A percentile compares a stretch with the other conserved stretches of the same genome.
Conservation (phyloP, 2,797 vertebrate genomes). For the Odontamblyopus lacepedii region DNA sequence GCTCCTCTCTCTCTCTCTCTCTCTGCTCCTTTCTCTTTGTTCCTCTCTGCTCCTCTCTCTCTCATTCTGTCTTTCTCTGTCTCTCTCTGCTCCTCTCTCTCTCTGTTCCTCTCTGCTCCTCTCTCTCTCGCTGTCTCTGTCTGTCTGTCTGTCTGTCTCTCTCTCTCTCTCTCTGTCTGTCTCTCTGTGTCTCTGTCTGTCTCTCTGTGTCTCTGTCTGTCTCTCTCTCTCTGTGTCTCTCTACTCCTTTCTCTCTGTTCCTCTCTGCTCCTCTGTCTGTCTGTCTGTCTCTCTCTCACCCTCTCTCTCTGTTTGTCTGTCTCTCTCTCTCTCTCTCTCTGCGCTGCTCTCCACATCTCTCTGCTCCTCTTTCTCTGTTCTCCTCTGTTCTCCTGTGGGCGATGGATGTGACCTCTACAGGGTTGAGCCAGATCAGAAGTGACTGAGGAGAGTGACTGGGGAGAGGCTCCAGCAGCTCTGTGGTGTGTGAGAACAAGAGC, state of each 20-base stretch:
- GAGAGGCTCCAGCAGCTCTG: constrained; percentile 9
- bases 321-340: no score
- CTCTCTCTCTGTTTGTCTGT: no score
- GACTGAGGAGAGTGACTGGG: constrained; percentile 29
- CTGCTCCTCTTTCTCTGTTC: no score
- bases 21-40: not conserved
- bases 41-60: not conserved
- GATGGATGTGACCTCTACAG: constrained; percentile 33
- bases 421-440: constrained; percentile 44
- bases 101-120: not conserved
- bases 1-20: no score
- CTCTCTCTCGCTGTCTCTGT: no score
- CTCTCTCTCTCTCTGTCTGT: no score
- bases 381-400: not conserved
- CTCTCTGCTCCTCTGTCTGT: not conserved
- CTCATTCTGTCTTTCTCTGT: no score
- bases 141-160: not conserved
- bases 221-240: not conserved
- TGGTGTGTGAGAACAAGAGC: not conserved
- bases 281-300: not conserved
- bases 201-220: no score
- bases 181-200: no score
- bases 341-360: not conserved
- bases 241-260: no score
- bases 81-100: not conserved